phyloP scores from a whole-genome alignment of 2,888 invertebrate species.

The Spisula solida region DNA sequence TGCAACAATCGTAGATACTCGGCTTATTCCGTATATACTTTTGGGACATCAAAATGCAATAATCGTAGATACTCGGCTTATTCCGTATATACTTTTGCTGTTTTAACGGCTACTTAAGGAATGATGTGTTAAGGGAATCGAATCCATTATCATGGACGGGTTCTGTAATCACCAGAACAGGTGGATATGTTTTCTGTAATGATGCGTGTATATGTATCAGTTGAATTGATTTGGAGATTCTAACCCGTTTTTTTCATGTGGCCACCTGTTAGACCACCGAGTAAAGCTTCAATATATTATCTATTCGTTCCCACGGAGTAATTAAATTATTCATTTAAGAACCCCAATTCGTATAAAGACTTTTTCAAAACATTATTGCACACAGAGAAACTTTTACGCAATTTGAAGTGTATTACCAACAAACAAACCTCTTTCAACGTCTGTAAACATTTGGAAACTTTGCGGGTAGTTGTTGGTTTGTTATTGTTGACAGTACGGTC shows the following conservation, averaged over 20 bases:
- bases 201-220: too few relatives aligned
- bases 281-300: neutral
- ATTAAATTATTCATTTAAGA: neutral
- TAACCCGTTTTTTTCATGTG: neutral
- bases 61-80: too few relatives aligned
- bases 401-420: neutral
- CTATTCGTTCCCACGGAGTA: neutral
- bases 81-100: too few relatives aligned
- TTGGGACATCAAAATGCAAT: too few relatives aligned
- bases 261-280: neutral
- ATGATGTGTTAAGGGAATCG: too few relatives aligned
- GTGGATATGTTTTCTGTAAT: too few relatives aligned
- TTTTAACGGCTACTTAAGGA: too few relatives aligned
- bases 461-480: neutral
- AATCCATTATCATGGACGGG: too few relatives aligned
- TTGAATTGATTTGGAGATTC: too few relatives aligned
- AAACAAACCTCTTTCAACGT: neutral
- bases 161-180: too few relatives aligned
- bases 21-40: too few relatives aligned
- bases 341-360: neutral
- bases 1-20: too few relatives aligned
- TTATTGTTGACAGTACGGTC: neutral
- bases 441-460: neutral
- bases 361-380: neutral
- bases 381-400: neutral